Conservation (phyloP, 2,113 vertebrate species). For the human region DNA sequence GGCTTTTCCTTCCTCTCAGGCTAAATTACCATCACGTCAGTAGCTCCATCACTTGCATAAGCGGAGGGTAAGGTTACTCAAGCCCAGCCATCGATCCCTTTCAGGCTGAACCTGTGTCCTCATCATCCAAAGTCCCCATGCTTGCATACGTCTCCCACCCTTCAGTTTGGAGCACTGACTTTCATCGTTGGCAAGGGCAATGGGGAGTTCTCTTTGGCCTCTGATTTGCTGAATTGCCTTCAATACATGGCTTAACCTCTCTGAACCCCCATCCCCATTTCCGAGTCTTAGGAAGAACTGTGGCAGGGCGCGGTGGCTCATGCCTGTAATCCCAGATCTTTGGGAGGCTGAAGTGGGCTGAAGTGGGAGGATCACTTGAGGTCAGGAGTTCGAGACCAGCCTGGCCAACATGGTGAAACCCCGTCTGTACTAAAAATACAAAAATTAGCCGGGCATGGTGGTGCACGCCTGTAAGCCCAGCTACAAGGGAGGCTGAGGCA, state of each 20-base stretch:
- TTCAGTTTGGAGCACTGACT: background rate
- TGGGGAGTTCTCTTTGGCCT: background rate
- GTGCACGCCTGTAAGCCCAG: no score
- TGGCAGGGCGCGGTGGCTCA: no score
- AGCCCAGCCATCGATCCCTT: background rate
- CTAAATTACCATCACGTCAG: background rate
- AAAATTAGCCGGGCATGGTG: no score
- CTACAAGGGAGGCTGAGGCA: no score
- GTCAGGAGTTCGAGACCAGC: no score
- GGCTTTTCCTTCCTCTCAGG: background rate
- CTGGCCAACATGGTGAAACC: no score
- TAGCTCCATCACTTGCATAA: background rate
- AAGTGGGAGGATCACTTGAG: no score
- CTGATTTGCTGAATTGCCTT: background rate
- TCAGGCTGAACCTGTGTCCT: background rate
- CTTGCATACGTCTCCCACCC: background rate
- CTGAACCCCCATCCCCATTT: background rate
- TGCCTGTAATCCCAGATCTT: no score
- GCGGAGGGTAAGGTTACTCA: background rate
- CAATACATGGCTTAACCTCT: background rate
- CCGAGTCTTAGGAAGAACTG: background rate
- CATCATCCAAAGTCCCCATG: background rate
- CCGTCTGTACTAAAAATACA: no score
- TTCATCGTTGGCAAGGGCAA: background rate
- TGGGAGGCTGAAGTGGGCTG: no score